Percentiles rank a stretch among this genome's conserved stretches.
phyloP scores from a whole-genome alignment of 1,140 invertebrate species.

The Agrilus planipennis region DNA sequence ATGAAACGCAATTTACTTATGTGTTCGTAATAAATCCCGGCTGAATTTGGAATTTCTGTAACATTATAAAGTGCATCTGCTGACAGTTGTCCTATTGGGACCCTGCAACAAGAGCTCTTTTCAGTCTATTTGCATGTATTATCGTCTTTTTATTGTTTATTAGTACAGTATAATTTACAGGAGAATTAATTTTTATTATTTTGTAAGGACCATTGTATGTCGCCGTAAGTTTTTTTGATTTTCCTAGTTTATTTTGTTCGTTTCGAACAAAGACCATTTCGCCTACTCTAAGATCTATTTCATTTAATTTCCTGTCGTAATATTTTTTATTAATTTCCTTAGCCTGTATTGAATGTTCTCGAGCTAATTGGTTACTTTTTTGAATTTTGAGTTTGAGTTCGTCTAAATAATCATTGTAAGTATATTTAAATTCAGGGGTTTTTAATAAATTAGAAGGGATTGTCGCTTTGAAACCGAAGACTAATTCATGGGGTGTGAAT shows the following conservation, averaged over 20 bases:
- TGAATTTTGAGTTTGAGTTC: slow-evolving; percentile 19
- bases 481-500: slow-evolving; percentile 23
- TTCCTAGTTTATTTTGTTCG: slow-evolving; percentile 4
- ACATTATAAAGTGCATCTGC: neutral
- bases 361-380: slow-evolving; percentile 22
- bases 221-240: slow-evolving; percentile 9
- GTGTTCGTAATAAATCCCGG: slow-evolving; percentile 7
- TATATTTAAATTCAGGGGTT: slow-evolving; percentile 15
- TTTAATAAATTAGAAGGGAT: slow-evolving; percentile 6
- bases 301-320: slow-evolving; percentile 12
- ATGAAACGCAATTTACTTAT: no score
- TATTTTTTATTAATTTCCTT: no score
- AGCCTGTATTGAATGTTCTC: slow-evolving; percentile 13
- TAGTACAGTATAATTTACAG: slow-evolving; percentile 3
- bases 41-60: neutral
- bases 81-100: no score
- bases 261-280: slow-evolving; percentile 15
- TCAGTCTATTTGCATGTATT: no score
- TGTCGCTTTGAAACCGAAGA: slow-evolving; percentile 13
- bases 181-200: slow-evolving; percentile 10
- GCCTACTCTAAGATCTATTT: slow-evolving; percentile 12
- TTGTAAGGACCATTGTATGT: slow-evolving; percentile 9
- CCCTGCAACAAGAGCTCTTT: slow-evolving; percentile 2
- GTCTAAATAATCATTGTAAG: slow-evolving; percentile 18
- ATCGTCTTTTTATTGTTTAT: slow-evolving; percentile 7